Evolutionary conservation across 2,113 vertebrate species (phyloP).

Genomic region (Ibidorhyncha struthersii): DNA sequence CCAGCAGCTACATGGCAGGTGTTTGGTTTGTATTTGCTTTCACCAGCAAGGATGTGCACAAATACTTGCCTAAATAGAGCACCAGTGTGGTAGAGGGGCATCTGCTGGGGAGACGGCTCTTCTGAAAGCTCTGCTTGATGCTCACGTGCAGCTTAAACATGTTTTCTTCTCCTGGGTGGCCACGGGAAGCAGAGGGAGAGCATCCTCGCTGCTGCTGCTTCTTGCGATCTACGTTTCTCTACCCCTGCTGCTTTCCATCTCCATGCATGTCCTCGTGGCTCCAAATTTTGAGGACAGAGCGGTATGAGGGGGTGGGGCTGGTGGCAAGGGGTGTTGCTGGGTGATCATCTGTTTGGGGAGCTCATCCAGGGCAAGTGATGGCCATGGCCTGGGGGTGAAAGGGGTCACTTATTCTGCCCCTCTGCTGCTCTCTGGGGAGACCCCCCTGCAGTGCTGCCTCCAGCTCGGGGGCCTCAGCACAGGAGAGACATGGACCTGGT

Average conservation of each 20-base stretch:
- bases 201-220: neutral
- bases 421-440: too few species aligned
- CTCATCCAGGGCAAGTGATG: neutral
- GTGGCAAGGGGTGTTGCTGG: neutral
- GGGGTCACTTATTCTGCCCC: neutral
- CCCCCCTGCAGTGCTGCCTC: too few species aligned
- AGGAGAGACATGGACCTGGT: too few species aligned
- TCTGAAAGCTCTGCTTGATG: neutral
- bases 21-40: neutral
- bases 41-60: neutral
- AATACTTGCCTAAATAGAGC: neutral
- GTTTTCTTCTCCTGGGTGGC: too few species aligned
- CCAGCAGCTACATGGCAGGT: neutral
- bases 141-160: rapidly evolving
- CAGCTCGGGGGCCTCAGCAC: too few species aligned
- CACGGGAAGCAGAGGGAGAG: neutral
- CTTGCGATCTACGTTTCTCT: neutral
- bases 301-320: too few species aligned
- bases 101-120: neutral
- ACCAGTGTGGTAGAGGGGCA: neutral
- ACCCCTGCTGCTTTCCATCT: neutral
- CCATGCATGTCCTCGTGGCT: rapidly evolving
- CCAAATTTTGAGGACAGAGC: neutral
- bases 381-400: neutral
- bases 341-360: too few species aligned